Base-by-base conservation (phyloP, 1,140 invertebrate species). In the Colletes gigas region DNA sequence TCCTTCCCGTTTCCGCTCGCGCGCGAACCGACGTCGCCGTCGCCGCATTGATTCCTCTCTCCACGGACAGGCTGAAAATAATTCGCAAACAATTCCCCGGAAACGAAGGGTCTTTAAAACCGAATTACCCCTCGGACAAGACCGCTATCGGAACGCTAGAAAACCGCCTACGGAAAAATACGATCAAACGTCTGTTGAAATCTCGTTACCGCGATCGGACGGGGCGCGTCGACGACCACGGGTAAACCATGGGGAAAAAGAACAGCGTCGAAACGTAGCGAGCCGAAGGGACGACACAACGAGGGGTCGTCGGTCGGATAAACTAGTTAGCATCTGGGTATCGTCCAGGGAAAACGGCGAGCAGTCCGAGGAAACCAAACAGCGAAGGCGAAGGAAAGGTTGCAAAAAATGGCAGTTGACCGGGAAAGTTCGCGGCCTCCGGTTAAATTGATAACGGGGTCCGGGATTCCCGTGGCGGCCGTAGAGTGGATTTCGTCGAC, bases 401-500 rank as follows among this genome's bases (percentile, higher is more conserved):
- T 7, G 6, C 3, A 70, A 57, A 71, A 66, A 71, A 52, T 30
- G 57, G 10, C 39, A 69, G 57, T 65, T 57, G 74, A 78, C 74
- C 80, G 66, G 60, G 60, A 57, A 70, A 81, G 65, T 70, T 81
- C 9, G 59, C 67, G 67, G 54, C 44, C 30, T 15, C 4, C 67
- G 71, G 83, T 77, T 79, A 82, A 87, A 87, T 85, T 85, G 85
- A 87, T 85, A 87, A 87, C 76, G 77, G 66, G 8, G 17, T 30
- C 47, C 8, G 63, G 17, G 67, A 54, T 66, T 41, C 52, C 21
- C 47, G 54, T 54, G 60, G 66, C 68, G 72, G 47, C 9, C 21
- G 21, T 6, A 62, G 50, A 80, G 76, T 84, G 86, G 71, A 83
- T 86, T 86, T 84, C 82, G 82, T 73, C 54, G 77, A 71, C 80